Evolutionary conservation across 1,140 invertebrate species (phyloP), one percentile per base, ranked within the genome.

Genomic region (Leptoteleia sp.): DNA sequence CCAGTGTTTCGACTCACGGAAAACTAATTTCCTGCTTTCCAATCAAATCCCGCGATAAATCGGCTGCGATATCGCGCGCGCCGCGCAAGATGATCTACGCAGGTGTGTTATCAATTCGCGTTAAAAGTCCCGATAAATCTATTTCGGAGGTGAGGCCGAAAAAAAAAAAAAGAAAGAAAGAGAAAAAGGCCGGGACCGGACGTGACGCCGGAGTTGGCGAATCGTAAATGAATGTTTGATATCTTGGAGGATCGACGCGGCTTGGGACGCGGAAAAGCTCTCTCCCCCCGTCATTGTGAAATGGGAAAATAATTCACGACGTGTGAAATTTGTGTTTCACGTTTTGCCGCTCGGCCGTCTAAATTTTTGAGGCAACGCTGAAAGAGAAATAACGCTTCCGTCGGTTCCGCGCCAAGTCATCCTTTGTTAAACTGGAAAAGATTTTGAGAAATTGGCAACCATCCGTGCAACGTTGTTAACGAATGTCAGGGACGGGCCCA

Each of bases 1-100:
- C 25, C 61, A 55, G 72, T 25, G 33, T 59, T 68, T 68, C 62
- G 50, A 27, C 38, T 68, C 61, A 59, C 52, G 73, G 76, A 81
- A 82, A 84, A 83, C 79, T 83, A 83, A 84, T 85, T 85, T 84
- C 81, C 81, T 82, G 77, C 81, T 83, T 85, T 85, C 75, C 81
- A 84, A 85, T 84, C 80, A 82, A 83, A 81, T 81, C 65, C 75
- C 31, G 48, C 72, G 81, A 79, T 76, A 76, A 76, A 73, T 73
- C 80, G 77, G 62, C 52, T n/a, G 25, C 45, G 70, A 79, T 71
- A 71, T n/a, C n/a, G 50, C 76, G 43, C 17, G 42, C 52, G 65
- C 70, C 70, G 59, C 64, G 19, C 70, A 79, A 79, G 64, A 61
- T 67, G 48, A 75, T 70, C 64, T 64, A 47, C 70, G 16, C 57